Conservation (phyloP, 2,797 vertebrate genomes). For the Peromyscus eremicus region DNA sequence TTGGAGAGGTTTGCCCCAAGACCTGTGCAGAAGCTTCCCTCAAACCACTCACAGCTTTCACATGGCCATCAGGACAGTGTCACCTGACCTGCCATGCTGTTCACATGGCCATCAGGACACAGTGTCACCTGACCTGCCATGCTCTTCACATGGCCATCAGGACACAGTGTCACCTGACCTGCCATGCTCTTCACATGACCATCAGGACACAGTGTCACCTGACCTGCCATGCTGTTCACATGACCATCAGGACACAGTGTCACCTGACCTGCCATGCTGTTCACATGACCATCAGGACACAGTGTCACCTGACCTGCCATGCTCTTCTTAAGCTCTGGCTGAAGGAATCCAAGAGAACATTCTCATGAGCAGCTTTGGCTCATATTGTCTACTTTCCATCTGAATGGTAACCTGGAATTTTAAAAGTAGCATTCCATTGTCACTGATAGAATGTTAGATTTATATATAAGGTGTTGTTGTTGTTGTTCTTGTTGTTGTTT, state of each 20-base stretch:
- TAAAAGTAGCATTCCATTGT: neutral
- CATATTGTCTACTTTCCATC: neutral
- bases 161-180: neutral
- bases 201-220: neutral
- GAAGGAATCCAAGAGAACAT: neutral
- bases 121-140: neutral
- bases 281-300: neutral
- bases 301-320: neutral
- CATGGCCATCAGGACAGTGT: neutral
- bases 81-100: neutral
- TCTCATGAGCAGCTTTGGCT: neutral
- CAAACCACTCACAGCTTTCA: neutral
- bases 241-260: neutral
- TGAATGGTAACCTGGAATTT: neutral
- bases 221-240: rapidly evolving
- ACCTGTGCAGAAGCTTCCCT: neutral
- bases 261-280: neutral
- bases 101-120: neutral
- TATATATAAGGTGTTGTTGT: neutral
- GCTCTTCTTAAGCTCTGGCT: neutral
- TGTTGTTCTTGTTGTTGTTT: neutral
- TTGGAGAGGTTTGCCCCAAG: rapidly evolving
- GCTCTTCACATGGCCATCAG: neutral
- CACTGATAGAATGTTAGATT: neutral
- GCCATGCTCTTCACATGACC: neutral